Percentiles rank a stretch among this genome's conserved stretches.
Evolutionary conservation across 1,140 invertebrate species (phyloP).

Genomic region (Atopsyche davidsoni): DNA sequence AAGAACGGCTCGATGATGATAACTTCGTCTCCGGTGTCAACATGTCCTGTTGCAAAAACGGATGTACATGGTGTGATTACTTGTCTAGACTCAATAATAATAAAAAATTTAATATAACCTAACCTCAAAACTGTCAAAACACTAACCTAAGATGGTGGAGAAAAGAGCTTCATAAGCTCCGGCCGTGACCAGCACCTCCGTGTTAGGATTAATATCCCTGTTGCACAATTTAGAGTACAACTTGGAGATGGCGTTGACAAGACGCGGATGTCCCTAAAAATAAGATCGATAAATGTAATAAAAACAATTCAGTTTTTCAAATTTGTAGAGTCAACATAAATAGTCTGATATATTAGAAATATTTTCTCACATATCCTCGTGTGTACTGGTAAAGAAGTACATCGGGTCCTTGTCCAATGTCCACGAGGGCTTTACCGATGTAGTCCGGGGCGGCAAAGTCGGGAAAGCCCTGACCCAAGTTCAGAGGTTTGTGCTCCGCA

Average conservation of each 20-base stretch:
- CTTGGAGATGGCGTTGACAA: conserved; percentile 78
- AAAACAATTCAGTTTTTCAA: not conserved
- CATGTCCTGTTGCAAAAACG: conserved; percentile 58
- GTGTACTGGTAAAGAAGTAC: conserved; percentile 87
- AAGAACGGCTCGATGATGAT: conserved; percentile 98
- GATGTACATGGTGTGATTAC: not conserved
- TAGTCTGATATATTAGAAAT: not conserved
- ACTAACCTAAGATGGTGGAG: conserved; percentile 58
- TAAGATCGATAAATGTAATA: conserved; percentile 10
- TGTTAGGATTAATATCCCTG: conserved; percentile 69
- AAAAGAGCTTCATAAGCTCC: conserved; percentile 94
- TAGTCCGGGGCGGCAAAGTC: conserved; percentile 84
- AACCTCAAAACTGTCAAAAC: not conserved
- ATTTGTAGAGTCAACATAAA: no score
- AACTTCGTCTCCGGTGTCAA: conserved; percentile 82
- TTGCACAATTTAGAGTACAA: conserved; percentile 78
- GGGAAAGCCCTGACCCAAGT: conserved; percentile 97
- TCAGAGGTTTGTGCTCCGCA: conserved; percentile 82
- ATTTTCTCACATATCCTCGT: conserved; percentile 68
- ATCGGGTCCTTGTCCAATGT: conserved; percentile 63
- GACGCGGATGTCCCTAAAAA: conserved; percentile 85
- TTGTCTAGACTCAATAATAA: not conserved
- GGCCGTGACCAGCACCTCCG: conserved; percentile 79
- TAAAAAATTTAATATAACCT: not conserved
- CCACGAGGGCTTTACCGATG: conserved; percentile 71